Evolutionary conservation across 2,113 vertebrate species (phyloP), one percentile per base, ranked within the genome.

Genomic region (Pituophis catenifer): DNA sequence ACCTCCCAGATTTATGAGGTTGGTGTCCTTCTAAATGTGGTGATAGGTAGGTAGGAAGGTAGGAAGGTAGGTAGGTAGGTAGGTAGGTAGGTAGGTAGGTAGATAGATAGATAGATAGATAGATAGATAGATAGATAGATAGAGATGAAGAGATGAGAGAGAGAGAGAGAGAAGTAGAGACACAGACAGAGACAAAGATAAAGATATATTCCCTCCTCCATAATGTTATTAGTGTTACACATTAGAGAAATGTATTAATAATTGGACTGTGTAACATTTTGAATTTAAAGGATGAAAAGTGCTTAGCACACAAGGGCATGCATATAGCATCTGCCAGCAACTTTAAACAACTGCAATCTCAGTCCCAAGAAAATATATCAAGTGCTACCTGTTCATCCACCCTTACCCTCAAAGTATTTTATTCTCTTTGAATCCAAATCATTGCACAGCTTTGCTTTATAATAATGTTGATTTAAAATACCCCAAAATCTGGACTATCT

Each of bases 401-500:
- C 29, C 29, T 70, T 70, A n/a, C 26, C 29, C 29, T 3, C 55
- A 33, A 81, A 38, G 13, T 81, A 81, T 38, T 38, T 81, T 81
- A 19, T 81, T 81, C 15, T 38, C 70, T 19, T 81, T 81, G 70
- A 81, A 81, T 81, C 15, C 70, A 19, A 81, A 19, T 33, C 33
- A 38, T 38, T 21, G n/a, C n/a, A 17, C 7, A 81, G 33, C 2
- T 38, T n/a, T 81, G 70, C 70, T 38, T 81, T 81, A 81, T 81
- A 81, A 94, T n/a, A 94, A 23, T 48, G 88, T 23, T 93, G 17
- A 21, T 33, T 93, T 92, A 89, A 89, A 91, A 48, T 87, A 3
- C 87, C 15, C 7, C 65, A 89, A 91, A 85, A n/a, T 2, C 19
- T 81, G 65, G 19, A 44, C n/a, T 44, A 11, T 38, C 85, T 21